Base-by-base conservation (phyloP, 1,140 invertebrate genomes). In the Heliconius eleuchia region DNA sequence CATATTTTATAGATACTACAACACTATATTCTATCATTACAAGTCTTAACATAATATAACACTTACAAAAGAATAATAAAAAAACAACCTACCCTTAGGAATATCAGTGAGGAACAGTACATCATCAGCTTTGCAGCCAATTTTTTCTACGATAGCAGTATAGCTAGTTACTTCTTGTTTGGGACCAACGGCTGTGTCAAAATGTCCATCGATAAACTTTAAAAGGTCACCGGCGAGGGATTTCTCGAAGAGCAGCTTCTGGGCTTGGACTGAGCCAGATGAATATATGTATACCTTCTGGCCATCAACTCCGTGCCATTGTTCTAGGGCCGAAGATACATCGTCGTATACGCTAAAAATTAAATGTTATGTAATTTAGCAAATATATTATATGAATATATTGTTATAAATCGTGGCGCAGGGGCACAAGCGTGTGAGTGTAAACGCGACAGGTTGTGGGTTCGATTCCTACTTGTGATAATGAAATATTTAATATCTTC, bases 211-310 rank as follows among this genome's bases (percentile, higher is more conserved):
- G 57, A 99, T 96, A 76, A 96, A 95, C 93, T 96, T 88, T 72
- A 96, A 93, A 79, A 99, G 88, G 94, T 99, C 96, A 19, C 98
- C 98, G 70, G 96, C 94, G 42, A 94, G 91, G 27, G 98, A 97
- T 91, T 99, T 94, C 1, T 95, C 95, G 91, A 99, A 99, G 4
- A 99, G 95, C 13, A 99, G 95, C 90, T 98, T 98, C 92, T 99
- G 99, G 52, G 98, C 97, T 87, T 97, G 96, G 0, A 98, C 96
- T 84, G 98, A 99, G 71, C 98, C 99, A 74, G 98, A 99, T 1
- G 98, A 99, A 88, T 98, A 99, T 73, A 99, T 96, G 85, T 97
- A 98, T 52, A 99, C 94, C 77, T 96, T 96, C 9, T 96, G 96
- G 72, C 95, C 95, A 19, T 95, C 95, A 30, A 89, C 87, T 0